Evolutionary conservation across 2,113 vertebrate genomes (phyloP).

Genomic region (Pygoscelis adeliae): DNA sequence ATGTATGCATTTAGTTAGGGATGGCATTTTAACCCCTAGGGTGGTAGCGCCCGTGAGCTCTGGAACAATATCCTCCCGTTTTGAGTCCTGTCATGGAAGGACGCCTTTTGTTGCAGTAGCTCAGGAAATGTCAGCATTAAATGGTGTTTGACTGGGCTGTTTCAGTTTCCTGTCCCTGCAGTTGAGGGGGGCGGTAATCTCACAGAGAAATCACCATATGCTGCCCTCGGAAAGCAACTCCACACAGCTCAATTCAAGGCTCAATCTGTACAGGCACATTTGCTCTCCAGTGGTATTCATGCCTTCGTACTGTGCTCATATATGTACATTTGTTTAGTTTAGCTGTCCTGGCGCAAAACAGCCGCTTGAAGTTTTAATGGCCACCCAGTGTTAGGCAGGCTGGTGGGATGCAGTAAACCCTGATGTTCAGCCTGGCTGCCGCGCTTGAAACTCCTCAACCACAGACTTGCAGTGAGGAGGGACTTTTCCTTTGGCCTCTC

Average conservation of each 20-base stretch:
- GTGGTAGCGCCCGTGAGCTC: accelerated
- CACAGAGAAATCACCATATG: background rate
- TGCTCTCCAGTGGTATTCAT: accelerated
- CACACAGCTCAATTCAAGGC: background rate
- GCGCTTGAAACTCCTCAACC: accelerated
- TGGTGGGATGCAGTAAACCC: background rate
- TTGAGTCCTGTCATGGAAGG: background rate
- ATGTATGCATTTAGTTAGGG: background rate
- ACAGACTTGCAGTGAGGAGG: background rate
- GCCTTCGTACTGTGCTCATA: background rate
- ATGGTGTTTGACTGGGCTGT: background rate
- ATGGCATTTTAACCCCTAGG: background rate
- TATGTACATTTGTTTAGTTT: background rate
- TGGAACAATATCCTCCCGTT: background rate
- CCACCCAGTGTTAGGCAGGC: background rate
- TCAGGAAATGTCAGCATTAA: background rate
- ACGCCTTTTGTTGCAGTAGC: background rate
- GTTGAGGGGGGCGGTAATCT: background rate
- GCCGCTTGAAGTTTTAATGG: background rate
- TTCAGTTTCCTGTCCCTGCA: background rate
- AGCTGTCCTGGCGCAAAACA: background rate
- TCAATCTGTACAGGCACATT: background rate
- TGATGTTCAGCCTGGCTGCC: background rate
- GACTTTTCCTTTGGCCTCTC: background rate
- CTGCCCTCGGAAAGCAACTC: background rate